phyloP scores from a whole-genome alignment of 2,797 vertebrate species.

The Threskiornis aethiopicus region DNA sequence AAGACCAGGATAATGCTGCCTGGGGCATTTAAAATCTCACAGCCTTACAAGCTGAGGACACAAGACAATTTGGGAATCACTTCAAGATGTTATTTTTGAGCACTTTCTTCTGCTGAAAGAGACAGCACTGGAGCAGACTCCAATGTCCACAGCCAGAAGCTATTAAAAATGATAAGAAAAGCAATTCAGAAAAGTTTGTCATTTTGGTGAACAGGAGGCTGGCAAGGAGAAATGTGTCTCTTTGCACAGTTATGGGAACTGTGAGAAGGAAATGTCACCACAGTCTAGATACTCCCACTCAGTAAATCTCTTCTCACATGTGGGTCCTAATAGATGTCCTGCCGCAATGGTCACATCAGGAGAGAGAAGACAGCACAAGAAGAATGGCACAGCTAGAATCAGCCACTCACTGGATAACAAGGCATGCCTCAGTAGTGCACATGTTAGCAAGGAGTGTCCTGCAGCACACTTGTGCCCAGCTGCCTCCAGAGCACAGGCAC shows the following conservation, averaged over 20 bases:
- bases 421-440: not conserved
- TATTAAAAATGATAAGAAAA: not conserved
- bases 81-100: not conserved
- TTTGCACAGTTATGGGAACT: not conserved
- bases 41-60: not conserved
- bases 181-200: not conserved
- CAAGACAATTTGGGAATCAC: not conserved
- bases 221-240: not conserved
- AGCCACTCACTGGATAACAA: not conserved
- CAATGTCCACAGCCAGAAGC: not conserved
- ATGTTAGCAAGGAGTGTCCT: not conserved
- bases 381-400: not conserved
- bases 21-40: not conserved
- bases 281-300: not conserved
- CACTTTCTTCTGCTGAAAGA: not conserved
- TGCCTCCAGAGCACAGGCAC: not conserved
- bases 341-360: not conserved
- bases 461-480: not conserved
- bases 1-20: not conserved
- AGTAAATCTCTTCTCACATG: not conserved
- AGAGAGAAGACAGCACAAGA: not conserved
- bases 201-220: not conserved
- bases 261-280: not conserved
- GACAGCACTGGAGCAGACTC: not conserved
- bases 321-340: not conserved